A percentile compares a stretch with the other conserved stretches of the same genome.
Conservation (phyloP, 2,113 vertebrate species). For the Marmota flaviventris region DNA sequence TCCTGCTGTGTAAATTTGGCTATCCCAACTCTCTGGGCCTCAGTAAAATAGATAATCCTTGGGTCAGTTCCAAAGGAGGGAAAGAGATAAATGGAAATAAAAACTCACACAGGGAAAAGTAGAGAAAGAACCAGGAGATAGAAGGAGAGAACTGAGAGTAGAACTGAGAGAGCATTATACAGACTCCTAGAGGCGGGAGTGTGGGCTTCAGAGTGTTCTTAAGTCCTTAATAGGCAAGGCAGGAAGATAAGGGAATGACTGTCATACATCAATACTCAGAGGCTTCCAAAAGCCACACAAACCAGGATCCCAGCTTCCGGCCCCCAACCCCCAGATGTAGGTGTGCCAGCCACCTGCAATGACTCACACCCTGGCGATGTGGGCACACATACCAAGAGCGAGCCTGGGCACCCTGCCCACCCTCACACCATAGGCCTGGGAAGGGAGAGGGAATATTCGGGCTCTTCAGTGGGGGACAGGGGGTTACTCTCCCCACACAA, state of each 20-base stretch:
- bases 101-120: not conserved
- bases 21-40: not conserved
- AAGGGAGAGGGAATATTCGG: not conserved
- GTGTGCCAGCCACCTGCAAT: slow-evolving; percentile 75
- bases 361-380: slow-evolving; percentile 69
- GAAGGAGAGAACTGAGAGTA: not conserved
- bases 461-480: no score
- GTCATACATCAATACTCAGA: slow-evolving; percentile 34
- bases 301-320: slow-evolving; percentile 47
- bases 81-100: slow-evolving; percentile 79
- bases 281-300: slow-evolving; percentile 60
- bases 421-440: not conserved
- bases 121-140: not conserved
- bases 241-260: slow-evolving; percentile 12
- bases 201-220: not conserved
- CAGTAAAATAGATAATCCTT: not conserved
- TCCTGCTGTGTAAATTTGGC: not conserved
- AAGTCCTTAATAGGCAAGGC: slow-evolving; percentile 65
- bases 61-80: not conserved
- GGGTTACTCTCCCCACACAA: not conserved
- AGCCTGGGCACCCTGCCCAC: slow-evolving; percentile 57
- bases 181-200: not conserved
- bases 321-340: slow-evolving; percentile 52
- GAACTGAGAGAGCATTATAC: not conserved
- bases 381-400: slow-evolving; percentile 35